phyloP scores from a whole-genome alignment of 2,113 vertebrate genomes.

The Gorsachius goisagi region DNA sequence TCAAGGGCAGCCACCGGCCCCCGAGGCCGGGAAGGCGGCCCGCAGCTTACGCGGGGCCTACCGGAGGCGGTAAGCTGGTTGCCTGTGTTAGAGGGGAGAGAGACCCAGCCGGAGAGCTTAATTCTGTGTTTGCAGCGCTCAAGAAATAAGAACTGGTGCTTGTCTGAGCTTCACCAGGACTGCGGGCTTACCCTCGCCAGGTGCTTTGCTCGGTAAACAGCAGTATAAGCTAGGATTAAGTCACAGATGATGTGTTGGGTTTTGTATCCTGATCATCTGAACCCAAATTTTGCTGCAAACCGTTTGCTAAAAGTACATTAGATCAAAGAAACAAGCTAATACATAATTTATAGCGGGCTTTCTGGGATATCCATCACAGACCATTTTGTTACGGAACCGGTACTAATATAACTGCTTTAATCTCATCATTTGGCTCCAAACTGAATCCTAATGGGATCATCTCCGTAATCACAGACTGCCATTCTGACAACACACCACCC shows the following conservation, averaged over 20 bases:
- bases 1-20: neutral
- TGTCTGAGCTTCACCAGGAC: neutral
- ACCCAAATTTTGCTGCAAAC: neutral
- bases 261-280: neutral
- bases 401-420: neutral
- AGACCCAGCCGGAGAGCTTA: rapidly evolving
- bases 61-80: neutral
- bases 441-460: neutral
- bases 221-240: neutral
- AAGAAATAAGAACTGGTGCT: rapidly evolving
- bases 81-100: neutral
- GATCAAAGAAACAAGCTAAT: neutral
- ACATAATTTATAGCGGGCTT: rapidly evolving
- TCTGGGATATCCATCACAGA: neutral
- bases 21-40: rapidly evolving
- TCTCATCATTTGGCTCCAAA: neutral
- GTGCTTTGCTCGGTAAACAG: neutral
- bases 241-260: slow-evolving; percentile 50
- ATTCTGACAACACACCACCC: neutral
- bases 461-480: neutral
- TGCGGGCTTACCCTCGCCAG: rapidly evolving
- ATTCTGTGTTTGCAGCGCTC: rapidly evolving
- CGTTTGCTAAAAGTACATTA: neutral
- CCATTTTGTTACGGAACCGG: neutral
- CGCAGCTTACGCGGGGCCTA: rapidly evolving